These are phyloP conservation scores for Antennarius maculatus DNA, from an alignment of 2,797 vertebrate species.

Conservation along the genomic window DNA sequence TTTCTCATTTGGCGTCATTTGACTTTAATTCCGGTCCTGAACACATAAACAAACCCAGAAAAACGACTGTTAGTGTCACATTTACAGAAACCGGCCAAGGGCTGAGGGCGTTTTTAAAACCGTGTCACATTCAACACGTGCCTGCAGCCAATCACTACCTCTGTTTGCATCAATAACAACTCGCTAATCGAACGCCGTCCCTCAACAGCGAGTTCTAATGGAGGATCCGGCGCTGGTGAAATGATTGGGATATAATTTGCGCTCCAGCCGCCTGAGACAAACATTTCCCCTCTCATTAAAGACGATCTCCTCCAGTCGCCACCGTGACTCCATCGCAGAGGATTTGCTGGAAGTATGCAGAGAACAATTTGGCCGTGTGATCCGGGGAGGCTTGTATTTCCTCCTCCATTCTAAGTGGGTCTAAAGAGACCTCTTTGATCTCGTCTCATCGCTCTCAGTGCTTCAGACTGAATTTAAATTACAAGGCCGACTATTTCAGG, in stretches of 20 bases:
- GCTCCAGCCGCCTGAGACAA: constrained; percentile 80
- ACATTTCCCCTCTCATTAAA: constrained; percentile 83
- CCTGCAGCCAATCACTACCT: constrained; percentile 62
- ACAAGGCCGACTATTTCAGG: constrained; percentile 77
- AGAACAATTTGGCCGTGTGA: constrained; percentile 74
- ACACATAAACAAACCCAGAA: no score
- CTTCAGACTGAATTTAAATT: constrained; percentile 79
- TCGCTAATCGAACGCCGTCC: constrained; percentile 77
- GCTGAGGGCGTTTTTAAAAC: no score
- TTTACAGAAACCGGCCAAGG: no score
- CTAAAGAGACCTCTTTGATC: constrained; percentile 82
- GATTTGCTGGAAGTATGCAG: constrained; percentile 72
- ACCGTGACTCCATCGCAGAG: constrained; percentile 76
- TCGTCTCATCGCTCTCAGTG: constrained; percentile 75
- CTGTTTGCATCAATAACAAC: constrained; percentile 73
- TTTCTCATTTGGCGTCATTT: no score
- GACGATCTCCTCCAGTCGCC: constrained; percentile 75
- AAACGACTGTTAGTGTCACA: no score
- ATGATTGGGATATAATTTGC: constrained; percentile 79
- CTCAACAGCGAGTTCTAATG: constrained; percentile 73
- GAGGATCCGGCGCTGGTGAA: constrained; percentile 64
- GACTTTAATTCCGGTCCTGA: no score
- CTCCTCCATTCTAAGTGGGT: constrained; percentile 71
- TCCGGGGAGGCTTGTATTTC: constrained; percentile 70
- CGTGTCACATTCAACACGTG: background rate